Conservation (phyloP, 2,113 vertebrate genomes). For the Verasper variegatus region DNA sequence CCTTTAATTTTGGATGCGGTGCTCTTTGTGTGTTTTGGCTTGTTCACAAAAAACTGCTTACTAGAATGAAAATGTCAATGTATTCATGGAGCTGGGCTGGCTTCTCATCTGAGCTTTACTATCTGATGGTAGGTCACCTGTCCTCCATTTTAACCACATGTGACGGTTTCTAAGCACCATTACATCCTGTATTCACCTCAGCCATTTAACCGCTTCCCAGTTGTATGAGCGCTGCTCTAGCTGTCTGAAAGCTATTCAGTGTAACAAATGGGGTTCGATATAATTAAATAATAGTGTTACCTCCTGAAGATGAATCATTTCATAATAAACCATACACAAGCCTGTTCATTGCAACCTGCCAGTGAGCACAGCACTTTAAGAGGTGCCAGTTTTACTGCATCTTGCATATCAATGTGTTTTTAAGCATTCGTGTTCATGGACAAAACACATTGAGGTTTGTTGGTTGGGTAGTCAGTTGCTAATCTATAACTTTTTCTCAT, state of each 20-base stretch:
- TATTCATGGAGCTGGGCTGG: constrained; percentile 19
- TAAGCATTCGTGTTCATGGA: neutral
- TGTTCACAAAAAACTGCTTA: constrained; percentile 13
- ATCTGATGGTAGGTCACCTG: constrained; percentile 2
- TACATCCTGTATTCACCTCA: neutral
- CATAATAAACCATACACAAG: neutral
- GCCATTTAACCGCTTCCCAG: neutral
- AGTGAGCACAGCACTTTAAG: neutral
- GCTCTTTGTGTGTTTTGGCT: constrained; percentile 23
- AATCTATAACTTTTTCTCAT: neutral
- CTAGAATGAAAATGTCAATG: constrained; percentile 37
- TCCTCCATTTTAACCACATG: neutral
- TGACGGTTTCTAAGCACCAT: neutral
- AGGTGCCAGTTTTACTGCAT: neutral
- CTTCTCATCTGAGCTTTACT: constrained; percentile 1
- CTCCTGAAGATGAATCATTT: constrained; percentile 4
- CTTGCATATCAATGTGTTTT: neutral
- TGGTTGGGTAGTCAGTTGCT: neutral
- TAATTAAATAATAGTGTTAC: neutral
- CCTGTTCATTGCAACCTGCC: constrained; percentile 1
- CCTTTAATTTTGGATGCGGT: neutral
- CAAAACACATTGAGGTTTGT: neutral
- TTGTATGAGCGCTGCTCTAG: neutral
- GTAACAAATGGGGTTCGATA: neutral
- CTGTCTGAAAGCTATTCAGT: neutral